A percentile compares a stretch with the other conserved stretches of the same genome.
Conservation (phyloP, 2,888 invertebrate genomes). For the Meloe dianella region DNA sequence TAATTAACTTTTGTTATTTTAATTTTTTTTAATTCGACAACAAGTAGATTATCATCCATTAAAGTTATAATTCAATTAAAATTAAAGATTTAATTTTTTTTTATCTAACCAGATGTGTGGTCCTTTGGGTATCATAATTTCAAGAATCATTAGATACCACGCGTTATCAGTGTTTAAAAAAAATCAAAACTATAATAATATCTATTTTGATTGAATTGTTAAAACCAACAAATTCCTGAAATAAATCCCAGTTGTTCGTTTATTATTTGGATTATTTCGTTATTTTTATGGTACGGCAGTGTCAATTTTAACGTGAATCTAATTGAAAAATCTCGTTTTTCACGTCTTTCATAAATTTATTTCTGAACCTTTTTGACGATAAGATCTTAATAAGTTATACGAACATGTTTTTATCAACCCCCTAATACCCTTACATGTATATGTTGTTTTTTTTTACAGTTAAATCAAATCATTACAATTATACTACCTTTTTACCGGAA, state of each 20-base stretch:
- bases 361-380: not conserved
- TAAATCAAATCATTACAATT: not conserved
- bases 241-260: not conserved
- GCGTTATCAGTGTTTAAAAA: not conserved
- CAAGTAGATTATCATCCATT: not conserved
- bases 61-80: not conserved
- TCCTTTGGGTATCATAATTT: not conserved
- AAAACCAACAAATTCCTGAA: not conserved
- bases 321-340: not conserved
- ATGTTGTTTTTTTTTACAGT: not conserved
- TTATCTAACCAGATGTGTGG: conserved; percentile 8
- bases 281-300: not conserved
- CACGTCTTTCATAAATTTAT: not conserved
- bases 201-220: too few species aligned
- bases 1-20: too few species aligned
- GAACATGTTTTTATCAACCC: not conserved
- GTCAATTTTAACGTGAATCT: not conserved
- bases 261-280: too few species aligned
- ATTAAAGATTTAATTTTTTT: not conserved
- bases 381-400: not conserved
- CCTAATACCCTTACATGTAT: not conserved
- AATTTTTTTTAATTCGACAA: not conserved
- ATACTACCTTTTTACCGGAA: conserved; percentile 3
- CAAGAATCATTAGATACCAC: not conserved
- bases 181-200: too few species aligned